A percentile compares a stretch with the other conserved stretches of the same genome.
These are phyloP conservation scores for Drosophila acutilabella DNA, from an alignment of 2,888 invertebrate genomes.

Conservation along the genomic window DNA sequence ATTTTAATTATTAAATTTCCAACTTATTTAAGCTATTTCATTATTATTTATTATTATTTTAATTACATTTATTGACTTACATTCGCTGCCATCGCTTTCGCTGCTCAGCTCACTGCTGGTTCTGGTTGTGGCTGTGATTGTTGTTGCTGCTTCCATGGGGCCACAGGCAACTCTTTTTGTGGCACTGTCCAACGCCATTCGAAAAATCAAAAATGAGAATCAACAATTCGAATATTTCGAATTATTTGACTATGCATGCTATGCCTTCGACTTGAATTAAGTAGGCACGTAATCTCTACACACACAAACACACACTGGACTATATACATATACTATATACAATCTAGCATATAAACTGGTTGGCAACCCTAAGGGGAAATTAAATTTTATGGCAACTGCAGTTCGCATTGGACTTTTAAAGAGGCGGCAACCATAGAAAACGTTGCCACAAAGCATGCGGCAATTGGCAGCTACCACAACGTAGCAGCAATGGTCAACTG, in stretches of 20 bases:
- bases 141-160: slow-evolving; percentile 2
- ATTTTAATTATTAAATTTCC: no score
- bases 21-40: no score
- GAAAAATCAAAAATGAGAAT: background rate
- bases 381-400: slow-evolving; percentile 78
- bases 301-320: background rate
- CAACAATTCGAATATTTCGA: slow-evolving; percentile 23
- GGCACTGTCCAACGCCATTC: slow-evolving; percentile 36
- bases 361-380: slow-evolving; percentile 45
- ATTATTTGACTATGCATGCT: slow-evolving; percentile 43
- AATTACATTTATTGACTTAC: slow-evolving; percentile 2
- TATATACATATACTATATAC: background rate
- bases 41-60: no score
- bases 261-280: slow-evolving; percentile 13
- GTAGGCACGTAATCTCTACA: slow-evolving; percentile 34
- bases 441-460: slow-evolving; percentile 55
- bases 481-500: slow-evolving; percentile 29
- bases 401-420: slow-evolving; percentile 55
- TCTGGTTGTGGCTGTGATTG: background rate
- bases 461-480: slow-evolving; percentile 56
- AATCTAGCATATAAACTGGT: background rate
- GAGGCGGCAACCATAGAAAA: slow-evolving; percentile 17
- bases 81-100: slow-evolving; percentile 34
- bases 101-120: slow-evolving; percentile 34
- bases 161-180: slow-evolving; percentile 12